Conservation (phyloP, 2,888 invertebrate species). For the Cryptus armator region DNA sequence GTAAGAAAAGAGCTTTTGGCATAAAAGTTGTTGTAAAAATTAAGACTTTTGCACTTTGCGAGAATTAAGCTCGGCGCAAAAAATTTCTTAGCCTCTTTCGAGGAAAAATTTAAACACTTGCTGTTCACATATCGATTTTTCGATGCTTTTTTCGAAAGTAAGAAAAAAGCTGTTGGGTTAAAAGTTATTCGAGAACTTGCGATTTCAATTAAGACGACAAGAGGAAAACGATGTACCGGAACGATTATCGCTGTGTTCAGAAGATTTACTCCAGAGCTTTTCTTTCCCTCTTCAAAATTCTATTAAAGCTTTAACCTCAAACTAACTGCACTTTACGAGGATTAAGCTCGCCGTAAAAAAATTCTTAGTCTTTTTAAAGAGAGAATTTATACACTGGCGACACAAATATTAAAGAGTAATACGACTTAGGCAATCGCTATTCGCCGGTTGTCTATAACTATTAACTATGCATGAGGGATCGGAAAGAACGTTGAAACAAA, state of each 20-base stretch:
- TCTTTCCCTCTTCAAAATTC: not conserved
- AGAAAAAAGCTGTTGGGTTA: not conserved
- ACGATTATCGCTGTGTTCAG: not conserved
- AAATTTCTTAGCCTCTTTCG: too few relatives aligned
- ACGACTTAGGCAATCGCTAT: slow-evolving; percentile 11
- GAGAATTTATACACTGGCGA: not conserved
- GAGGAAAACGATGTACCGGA: not conserved
- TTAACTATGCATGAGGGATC: slow-evolving; percentile 3
- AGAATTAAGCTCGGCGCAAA: too few relatives aligned
- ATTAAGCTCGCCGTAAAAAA: not conserved
- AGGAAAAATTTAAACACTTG: too few relatives aligned
- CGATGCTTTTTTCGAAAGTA: too few relatives aligned
- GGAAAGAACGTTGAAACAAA: not conserved
- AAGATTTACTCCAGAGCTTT: not conserved
- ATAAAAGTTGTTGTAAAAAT: too few relatives aligned
- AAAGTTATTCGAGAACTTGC: too few relatives aligned
- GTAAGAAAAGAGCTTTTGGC: too few relatives aligned
- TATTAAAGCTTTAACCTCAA: not conserved
- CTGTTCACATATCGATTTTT: too few relatives aligned
- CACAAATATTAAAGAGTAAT: not conserved
- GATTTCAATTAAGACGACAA: too few relatives aligned
- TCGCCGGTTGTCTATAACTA: not conserved
- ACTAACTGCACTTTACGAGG: not conserved
- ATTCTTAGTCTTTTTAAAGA: not conserved
- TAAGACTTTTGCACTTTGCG: too few relatives aligned